Evolutionary conservation across 2,113 vertebrate species (phyloP).

Genomic region (Isichthys henryi): DNA sequence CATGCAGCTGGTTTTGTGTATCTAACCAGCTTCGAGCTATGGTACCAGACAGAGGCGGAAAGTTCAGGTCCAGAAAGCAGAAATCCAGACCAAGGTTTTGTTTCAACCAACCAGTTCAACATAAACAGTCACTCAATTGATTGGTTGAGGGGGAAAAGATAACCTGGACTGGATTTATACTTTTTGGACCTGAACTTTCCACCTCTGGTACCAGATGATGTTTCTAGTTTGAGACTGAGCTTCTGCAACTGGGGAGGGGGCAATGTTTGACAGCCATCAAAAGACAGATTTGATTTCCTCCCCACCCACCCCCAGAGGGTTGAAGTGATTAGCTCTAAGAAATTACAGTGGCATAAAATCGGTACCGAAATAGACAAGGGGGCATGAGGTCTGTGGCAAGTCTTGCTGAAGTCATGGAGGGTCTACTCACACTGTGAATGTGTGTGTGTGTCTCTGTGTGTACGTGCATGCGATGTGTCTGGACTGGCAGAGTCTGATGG

Average conservation of each 20-base stretch:
- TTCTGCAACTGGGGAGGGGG: neutral
- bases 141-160: no score
- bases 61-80: no score
- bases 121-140: no score
- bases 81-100: no score
- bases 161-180: no score
- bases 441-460: neutral
- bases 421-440: neutral
- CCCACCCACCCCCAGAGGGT: neutral
- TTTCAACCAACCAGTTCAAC: no score
- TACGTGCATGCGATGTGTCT: constrained; percentile 4
- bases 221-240: neutral
- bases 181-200: no score
- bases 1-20: neutral
- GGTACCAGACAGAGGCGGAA: no score
- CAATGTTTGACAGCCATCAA: neutral
- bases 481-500: constrained; percentile 77
- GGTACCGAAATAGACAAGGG: neutral
- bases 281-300: neutral
- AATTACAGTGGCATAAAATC: constrained; percentile 8
- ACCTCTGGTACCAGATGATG: neutral
- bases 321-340: neutral
- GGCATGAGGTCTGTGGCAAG: neutral
- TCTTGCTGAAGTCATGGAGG: neutral
- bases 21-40: neutral